Evolutionary conservation across 2,113 vertebrate genomes (phyloP), one percentile per base, ranked within the genome.

Genomic region (Calyptomena viridis): DNA sequence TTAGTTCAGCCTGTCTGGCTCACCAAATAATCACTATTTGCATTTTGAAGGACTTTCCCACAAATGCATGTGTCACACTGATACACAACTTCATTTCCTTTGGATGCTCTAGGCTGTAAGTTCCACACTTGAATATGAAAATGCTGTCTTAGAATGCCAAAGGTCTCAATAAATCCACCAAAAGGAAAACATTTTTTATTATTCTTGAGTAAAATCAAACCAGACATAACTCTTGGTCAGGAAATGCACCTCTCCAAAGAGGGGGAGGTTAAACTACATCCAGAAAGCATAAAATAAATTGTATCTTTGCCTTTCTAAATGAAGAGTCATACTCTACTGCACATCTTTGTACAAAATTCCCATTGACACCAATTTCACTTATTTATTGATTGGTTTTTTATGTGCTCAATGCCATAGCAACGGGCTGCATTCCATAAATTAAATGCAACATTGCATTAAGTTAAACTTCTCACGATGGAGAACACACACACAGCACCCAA

Each of bases 321-420:
- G 87, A 96, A 87, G 78, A 90, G 80, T 58, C 84, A 37, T 91
- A 78, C 52, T 87, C 85, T 84, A 84, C 75, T 63, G 78, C 89
- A 94, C 90, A 66, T 84, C 83, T 92, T 89, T 50, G 85, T 85
- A 75, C 90, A 93, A 96, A 96, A 96, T 87, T 95, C 84, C 93
- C 94, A 95, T 94, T 95, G 91, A 93, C 96, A 95, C 92, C 95
- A 95, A 97, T 97, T 96, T 89, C 87, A 92, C 94, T 97, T 97
- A 97, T 96, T 96, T 96, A 97, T 96, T 96, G 95, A 97, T 96
- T 94, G 90, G 22, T 73, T 81, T 86, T 94, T 96, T 81, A 95
- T 90, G 94, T 85, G 87, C 56, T 77, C 78, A 90, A 75, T 28
- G 56, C 91, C 95, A 96, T 96, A 95, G 89, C 93, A 97, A 96